Conservation (phyloP, 2,797 vertebrate species). For the Clarias fuscus region DNA sequence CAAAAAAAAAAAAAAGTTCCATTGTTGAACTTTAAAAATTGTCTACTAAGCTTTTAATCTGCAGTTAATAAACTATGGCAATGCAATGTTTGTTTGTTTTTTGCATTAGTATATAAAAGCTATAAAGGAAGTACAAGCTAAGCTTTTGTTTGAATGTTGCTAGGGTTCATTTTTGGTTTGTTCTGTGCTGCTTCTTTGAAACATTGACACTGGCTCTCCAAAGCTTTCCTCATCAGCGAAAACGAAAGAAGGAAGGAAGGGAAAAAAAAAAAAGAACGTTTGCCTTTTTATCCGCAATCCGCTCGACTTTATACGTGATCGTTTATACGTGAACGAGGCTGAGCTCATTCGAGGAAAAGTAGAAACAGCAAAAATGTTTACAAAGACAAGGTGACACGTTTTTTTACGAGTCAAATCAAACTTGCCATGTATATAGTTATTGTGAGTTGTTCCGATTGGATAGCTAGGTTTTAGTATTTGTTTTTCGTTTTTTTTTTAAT, state of each 20-base stretch:
- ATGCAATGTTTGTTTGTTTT: slow-evolving; percentile 28
- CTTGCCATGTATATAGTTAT: slow-evolving; percentile 66
- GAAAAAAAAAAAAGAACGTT: slow-evolving; percentile 1
- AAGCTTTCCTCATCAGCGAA: slow-evolving; percentile 67
- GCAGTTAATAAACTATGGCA: slow-evolving; percentile 28
- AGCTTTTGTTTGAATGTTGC: slow-evolving; percentile 36
- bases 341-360: slow-evolving; percentile 61
- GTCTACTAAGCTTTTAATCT: slow-evolving; percentile 47
- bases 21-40: slow-evolving; percentile 13
- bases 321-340: slow-evolving; percentile 65
- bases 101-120: slow-evolving; percentile 11
- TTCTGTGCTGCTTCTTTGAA: slow-evolving; percentile 73
- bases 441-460: slow-evolving; percentile 55
- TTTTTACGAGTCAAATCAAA: slow-evolving; percentile 56
- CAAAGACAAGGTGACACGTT: slow-evolving; percentile 64
- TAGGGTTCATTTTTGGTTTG: slow-evolving; percentile 39
- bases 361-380: slow-evolving; percentile 73
- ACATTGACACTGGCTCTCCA: slow-evolving; percentile 79
- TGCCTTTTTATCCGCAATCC: slow-evolving; percentile 69
- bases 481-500: slow-evolving; percentile 9
- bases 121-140: slow-evolving; percentile 35
- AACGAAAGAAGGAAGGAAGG: slow-evolving; percentile 57
- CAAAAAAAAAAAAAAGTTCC: slow-evolving; percentile 18
- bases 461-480: slow-evolving; percentile 52
- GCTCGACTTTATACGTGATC: slow-evolving; percentile 68